These are phyloP conservation scores for Electrona antarctica DNA, from an alignment of 2,113 vertebrate genomes.

Conservation along the genomic window DNA sequence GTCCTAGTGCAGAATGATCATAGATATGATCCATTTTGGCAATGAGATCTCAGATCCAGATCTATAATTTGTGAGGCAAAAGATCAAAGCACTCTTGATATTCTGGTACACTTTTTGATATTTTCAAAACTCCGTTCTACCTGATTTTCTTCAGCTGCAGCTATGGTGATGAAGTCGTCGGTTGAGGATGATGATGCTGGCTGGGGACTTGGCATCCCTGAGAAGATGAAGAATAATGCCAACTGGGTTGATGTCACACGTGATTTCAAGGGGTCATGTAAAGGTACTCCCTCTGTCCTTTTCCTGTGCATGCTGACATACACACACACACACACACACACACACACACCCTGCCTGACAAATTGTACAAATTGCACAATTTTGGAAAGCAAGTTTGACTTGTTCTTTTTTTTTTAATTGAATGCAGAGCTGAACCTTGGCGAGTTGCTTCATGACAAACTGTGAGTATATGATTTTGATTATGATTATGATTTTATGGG, in stretches of 20 bases:
- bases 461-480: slow-evolving; percentile 84
- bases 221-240: slow-evolving; percentile 92
- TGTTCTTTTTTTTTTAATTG: slow-evolving; percentile 49
- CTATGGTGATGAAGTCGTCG: slow-evolving; percentile 96
- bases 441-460: slow-evolving; percentile 97
- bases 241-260: slow-evolving; percentile 96
- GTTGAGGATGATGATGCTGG: slow-evolving; percentile 95
- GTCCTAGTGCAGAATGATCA: too few relatives aligned
- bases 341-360: too few relatives aligned
- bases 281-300: slow-evolving; percentile 73
- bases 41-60: too few relatives aligned
- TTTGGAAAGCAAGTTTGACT: background rate
- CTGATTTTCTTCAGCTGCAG: slow-evolving; percentile 57
- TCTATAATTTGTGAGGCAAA: too few relatives aligned
- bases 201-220: slow-evolving; percentile 91
- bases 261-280: slow-evolving; percentile 95
- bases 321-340: too few relatives aligned
- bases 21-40: too few relatives aligned
- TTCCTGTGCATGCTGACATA: too few relatives aligned
- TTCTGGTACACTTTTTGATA: background rate
- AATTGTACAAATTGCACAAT: background rate
- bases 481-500: background rate
- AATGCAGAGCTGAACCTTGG: slow-evolving; percentile 92
- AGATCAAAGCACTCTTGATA: too few relatives aligned
- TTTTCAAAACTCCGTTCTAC: background rate